Evolutionary conservation across 2,888 invertebrate species (phyloP).

Genomic region (Eilema depressum): DNA sequence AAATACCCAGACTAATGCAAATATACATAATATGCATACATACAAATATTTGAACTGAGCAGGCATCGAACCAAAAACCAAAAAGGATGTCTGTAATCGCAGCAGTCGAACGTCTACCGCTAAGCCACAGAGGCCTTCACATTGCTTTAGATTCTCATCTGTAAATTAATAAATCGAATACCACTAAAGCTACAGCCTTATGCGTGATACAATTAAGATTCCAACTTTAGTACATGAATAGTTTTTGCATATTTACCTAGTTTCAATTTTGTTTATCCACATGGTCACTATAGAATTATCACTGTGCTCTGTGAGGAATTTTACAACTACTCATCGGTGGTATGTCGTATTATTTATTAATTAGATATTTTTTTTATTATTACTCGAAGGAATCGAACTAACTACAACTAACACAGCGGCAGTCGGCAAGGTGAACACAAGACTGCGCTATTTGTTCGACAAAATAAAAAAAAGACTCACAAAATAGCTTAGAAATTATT

Average conservation of each 20-base stretch:
- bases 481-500: background rate
- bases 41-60: too few relatives aligned
- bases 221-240: too few relatives aligned
- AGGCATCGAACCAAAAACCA: too few relatives aligned
- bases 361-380: background rate
- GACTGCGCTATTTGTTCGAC: background rate
- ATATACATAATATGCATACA: too few relatives aligned
- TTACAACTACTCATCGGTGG: background rate
- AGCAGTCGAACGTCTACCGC: too few relatives aligned
- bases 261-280: background rate
- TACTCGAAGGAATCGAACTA: background rate
- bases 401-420: background rate
- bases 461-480: background rate
- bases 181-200: too few relatives aligned
- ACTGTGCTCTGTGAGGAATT: background rate
- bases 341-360: too few relatives aligned
- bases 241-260: background rate
- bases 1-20: too few relatives aligned
- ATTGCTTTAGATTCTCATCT: background rate
- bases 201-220: too few relatives aligned
- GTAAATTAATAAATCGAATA: background rate
- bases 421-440: background rate
- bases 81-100: too few relatives aligned
- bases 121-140: too few relatives aligned
- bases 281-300: background rate